A percentile compares a stretch with the other conserved stretches of the same genome.
Evolutionary conservation across 2,888 invertebrate species (phyloP).

Genomic region (Aphidius colemani): DNA sequence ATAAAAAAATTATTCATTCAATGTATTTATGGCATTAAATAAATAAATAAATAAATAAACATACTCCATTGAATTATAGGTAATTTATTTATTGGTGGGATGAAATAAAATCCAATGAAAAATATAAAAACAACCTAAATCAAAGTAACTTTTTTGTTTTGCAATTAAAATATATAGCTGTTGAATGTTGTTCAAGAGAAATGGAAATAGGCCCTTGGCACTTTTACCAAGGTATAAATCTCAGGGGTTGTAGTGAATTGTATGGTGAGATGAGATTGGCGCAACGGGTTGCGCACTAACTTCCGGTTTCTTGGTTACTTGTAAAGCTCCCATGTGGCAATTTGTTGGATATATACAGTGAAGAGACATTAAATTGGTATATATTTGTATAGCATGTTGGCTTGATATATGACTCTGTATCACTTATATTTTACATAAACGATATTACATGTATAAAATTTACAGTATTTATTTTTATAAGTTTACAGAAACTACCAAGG

Average conservation of each 20-base stretch:
- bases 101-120: no score
- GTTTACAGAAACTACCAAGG: conserved; percentile 19
- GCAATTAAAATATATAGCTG: conserved; percentile 8
- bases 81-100: no score
- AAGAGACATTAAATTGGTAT: neutral
- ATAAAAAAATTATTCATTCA: neutral
- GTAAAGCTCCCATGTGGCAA: conserved; percentile 39
- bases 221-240: conserved; percentile 20
- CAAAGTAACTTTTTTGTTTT: conserved; percentile 2
- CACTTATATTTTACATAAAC: conserved; percentile 46
- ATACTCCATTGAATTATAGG: no score
- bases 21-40: neutral
- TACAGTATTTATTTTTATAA: no score
- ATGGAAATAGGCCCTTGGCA: conserved; percentile 16
- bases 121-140: neutral
- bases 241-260: neutral
- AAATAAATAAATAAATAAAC: no score
- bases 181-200: conserved; percentile 16
- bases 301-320: conserved; percentile 41
- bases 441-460: conserved; percentile 43
- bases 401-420: conserved; percentile 9
- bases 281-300: conserved; percentile 38
- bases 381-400: neutral
- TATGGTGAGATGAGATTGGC: conserved; percentile 5
- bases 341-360: conserved; percentile 30